Evolutionary conservation across 2,797 vertebrate genomes (phyloP), one percentile per base, ranked within the genome.

Genomic region (Pseudomugil tenellus): DNA sequence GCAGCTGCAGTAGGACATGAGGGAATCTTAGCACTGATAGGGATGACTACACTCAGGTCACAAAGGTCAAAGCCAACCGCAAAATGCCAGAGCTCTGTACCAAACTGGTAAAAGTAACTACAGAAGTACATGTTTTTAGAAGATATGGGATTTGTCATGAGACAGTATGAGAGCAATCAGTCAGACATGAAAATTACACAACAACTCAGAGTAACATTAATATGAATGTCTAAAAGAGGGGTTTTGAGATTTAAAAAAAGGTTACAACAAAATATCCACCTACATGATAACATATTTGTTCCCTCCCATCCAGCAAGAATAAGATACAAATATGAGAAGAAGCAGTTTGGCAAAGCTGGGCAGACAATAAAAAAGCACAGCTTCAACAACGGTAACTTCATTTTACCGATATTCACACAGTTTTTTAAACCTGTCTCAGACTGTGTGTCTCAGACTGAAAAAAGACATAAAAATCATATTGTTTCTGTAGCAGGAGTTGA

Each of bases 261-360:
- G 12, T 37, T 1, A 66, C 37, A 9, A 19, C 14, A 41, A 7
- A 29, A 31, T 14, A 56, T 52, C 4, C 46, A 48, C n/a, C 17
- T 0, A 17, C 6, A 3, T 0, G 31, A 66, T 51, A 14, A 8
- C 48, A 59, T 53, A 54, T 12, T 26, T 19, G 13, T 56, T 61
- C 8, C n/a, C 7, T 41, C 9, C 19, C 13, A 6, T 41, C 16
- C 6, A 19, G 39, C 14, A 41, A 41, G 1, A 41, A 19, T 19
- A 21, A 61, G 7, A 25, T 12, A 3, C 16, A 12, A 35, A 25
- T 39, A 48, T 58, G 21, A 71, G 39, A 65, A 43, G 5, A 65
- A 68, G 23, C 64, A 64, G 51, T 68, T 9, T 72, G 52, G n/a
- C 37, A 72, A 26, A 58, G 37, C 51, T 49, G 14, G 25, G 26